Conservation (phyloP, 1,140 invertebrate genomes). For the Mesaphorura yosii region DNA sequence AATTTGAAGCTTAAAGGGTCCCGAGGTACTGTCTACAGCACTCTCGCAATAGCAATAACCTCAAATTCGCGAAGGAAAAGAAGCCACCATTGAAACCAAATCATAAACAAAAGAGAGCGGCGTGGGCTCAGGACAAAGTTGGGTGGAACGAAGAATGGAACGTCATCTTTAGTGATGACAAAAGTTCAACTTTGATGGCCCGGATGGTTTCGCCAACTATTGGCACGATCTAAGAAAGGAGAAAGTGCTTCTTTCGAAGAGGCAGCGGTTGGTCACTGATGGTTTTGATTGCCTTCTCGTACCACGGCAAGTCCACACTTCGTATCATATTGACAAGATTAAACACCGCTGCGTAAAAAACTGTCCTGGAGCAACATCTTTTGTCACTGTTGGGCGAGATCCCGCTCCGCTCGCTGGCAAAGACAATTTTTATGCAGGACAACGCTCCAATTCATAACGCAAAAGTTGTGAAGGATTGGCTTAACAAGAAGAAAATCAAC, state of each 20-base stretch:
- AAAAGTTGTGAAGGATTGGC: background rate
- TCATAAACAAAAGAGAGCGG: background rate
- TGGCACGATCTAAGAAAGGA: constrained; percentile 13
- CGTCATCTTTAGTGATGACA: constrained; percentile 16
- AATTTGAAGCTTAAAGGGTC: constrained; percentile 3
- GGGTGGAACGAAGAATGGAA: constrained; percentile 5
- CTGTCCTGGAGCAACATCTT: constrained; percentile 3
- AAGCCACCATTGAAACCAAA: background rate
- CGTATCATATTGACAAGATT: background rate
- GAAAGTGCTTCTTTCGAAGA: constrained; percentile 6
- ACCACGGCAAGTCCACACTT: background rate
- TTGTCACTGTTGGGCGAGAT: background rate
- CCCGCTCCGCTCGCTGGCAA: too few relatives aligned
- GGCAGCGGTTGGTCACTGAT: constrained; percentile 18
- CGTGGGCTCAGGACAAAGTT: background rate
- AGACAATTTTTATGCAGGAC: constrained; percentile 16
- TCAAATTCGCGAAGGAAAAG: constrained; percentile 6
- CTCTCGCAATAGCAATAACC: background rate
- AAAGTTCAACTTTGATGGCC: constrained; percentile 18
- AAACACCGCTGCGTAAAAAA: constrained; percentile 1
- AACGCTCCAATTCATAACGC: constrained; percentile 12
- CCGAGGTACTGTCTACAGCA: background rate
- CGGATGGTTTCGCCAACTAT: constrained; percentile 9
- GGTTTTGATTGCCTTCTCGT: constrained; percentile 12
- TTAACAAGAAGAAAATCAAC: constrained; percentile 1